Percentiles rank a stretch among this genome's conserved stretches.
phyloP scores from a whole-genome alignment of 2,888 invertebrate genomes.

The Microctonus aethiopoides region DNA sequence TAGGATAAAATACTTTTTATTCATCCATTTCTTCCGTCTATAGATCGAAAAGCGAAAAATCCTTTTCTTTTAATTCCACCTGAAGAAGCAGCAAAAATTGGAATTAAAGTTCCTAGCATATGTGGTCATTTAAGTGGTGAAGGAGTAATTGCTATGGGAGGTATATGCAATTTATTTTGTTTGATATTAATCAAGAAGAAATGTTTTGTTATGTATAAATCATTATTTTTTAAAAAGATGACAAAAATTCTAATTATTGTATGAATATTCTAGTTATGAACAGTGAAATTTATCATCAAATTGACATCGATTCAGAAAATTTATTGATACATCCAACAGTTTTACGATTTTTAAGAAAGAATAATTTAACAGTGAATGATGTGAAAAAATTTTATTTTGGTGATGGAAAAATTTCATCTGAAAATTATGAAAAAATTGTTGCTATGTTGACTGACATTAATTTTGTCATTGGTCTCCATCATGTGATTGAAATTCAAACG shows the following conservation, averaged over 20 bases:
- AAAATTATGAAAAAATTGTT: constrained; percentile 6
- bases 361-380: not conserved
- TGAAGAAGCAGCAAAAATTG: constrained; percentile 7
- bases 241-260: too few species aligned
- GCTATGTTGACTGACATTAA: not conserved
- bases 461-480: constrained; percentile 14
- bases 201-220: too few species aligned
- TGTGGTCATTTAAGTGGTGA: constrained; percentile 15
- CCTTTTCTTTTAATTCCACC: constrained; percentile 10
- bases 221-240: too few species aligned
- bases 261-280: not conserved
- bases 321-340: constrained; percentile 9
- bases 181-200: too few species aligned
- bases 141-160: constrained; percentile 1
- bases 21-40: constrained; percentile 9
- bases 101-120: constrained; percentile 22
- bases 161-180: too few species aligned
- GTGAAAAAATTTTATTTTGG: constrained; percentile 10
- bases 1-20: constrained; percentile 13
- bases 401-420: constrained; percentile 4
- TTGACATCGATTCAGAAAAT: constrained; percentile 3
- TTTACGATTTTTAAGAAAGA: not conserved
- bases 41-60: constrained; percentile 5
- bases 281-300: not conserved
- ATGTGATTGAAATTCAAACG: constrained; percentile 12